Evolutionary conservation across 2,113 vertebrate genomes (phyloP), one percentile per base, ranked within the genome.

Genomic region (Cochlearius cochlearius): DNA sequence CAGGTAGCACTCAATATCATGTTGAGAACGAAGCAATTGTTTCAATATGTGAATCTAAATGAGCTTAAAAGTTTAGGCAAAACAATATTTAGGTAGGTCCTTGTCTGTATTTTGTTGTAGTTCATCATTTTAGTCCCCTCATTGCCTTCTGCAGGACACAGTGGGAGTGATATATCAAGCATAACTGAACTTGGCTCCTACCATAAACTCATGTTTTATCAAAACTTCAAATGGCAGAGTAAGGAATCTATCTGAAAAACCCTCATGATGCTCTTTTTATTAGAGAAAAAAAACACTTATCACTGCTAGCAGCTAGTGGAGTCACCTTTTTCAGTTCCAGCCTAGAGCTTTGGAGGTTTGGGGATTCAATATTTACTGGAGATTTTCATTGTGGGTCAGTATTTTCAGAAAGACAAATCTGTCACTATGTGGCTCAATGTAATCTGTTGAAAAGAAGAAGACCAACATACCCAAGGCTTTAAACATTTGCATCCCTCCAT

Each of bases 401-500:
- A 21, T n/a, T 78, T 75, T 80, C 49, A 75, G 26, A 84, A 78
- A 80, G 30, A 59, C 17, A 84, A 39, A 82, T 52, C 66, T 88
- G 32, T 66, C 26, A 15, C 23, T n/a, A 30, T 50, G 27, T 36
- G 7, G 21, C 5, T 88, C 9, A 64, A 7, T 9, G 7, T 32
- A 88, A 52, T 3, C 30, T 3, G 5, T 41, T 76, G 68, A 64
- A 86, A 80, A 78, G 87, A 80, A 75, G 74, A 90, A 29, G 36
- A 78, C 1, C 59, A 84, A 91, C 97, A 94, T 98, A 99, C 99
- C 99, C 96, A 99, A 98, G 95, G 99, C 98, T 98, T 99, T 99
- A 98, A 99, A 99, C 98, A 99, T 99, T 97, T 99, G 99, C 98
- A 99, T 99, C 94, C 99, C 99, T 97, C 99, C 99, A 85, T 99